Evolutionary conservation across 2,113 vertebrate species (phyloP), one percentile per base, ranked within the genome.

Genomic region (Thunnus thynnus): DNA sequence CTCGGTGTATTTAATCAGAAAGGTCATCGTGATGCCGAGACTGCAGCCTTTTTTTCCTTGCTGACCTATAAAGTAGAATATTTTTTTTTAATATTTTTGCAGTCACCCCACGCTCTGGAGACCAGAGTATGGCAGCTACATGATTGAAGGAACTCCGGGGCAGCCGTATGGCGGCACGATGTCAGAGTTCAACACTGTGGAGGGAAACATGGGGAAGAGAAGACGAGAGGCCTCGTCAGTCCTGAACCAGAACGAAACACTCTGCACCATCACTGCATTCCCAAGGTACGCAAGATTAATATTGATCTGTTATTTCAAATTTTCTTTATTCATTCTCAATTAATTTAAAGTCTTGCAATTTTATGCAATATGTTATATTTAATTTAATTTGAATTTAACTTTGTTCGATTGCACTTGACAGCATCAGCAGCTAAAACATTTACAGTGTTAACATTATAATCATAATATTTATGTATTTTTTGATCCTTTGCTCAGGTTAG

Each of bases 101-200:
- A 99, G 98, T 88, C 98, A 99, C 79, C 98, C 98, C 27, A 99
- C 98, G 0, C 96, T 99, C 44, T 99, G 98, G 98, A 97, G 98
- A 86, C 98, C 98, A 16, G 98, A 99, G 79, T 99, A 99, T 51
- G 96, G 96, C 86, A 98, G 97, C 87, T 99, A 99, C 90, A 99
- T 99, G 98, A 99, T 99, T 25, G 98, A 99, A 82, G 98, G 98
- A 18, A 99, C 98, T 0, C 98, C 98, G 0, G 98, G 98, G 3
- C 98, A 98, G 90, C 98, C 98, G 0, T 99, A 99, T 0, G 98
- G 98, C 0, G 98, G 98, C 62, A 98, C 97, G 0, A 99, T 99
- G 98, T 98, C 98, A 0, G 98, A 99, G 87, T 99, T 99, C 89
- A 99, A 99, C 94, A 99, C 98, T 0, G 98, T 99, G 3, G 97